Conservation (phyloP, 2,888 invertebrate genomes). For the Galerucella pusilla region DNA sequence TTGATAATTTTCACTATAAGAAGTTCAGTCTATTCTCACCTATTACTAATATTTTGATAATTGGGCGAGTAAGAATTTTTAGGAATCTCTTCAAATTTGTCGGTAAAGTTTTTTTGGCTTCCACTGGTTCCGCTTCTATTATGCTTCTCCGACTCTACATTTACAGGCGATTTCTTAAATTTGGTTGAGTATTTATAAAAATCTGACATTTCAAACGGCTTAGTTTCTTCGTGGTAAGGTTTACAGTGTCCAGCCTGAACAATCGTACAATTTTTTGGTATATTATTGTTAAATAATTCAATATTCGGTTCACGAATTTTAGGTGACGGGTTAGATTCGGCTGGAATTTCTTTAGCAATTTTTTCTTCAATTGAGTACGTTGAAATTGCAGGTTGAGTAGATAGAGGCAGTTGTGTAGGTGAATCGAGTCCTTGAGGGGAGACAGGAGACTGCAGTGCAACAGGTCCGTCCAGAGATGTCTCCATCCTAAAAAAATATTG, state of each 20-base stretch:
- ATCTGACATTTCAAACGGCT: slow-evolving; percentile 98
- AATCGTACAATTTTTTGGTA: slow-evolving; percentile 85
- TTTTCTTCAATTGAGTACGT: slow-evolving; percentile 55
- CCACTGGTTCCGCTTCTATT: neutral
- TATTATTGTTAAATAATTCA: slow-evolving; percentile 70
- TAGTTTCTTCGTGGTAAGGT: slow-evolving; percentile 92
- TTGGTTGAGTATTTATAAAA: slow-evolving; percentile 98
- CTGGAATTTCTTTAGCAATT: slow-evolving; percentile 62
- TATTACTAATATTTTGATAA: slow-evolving; percentile 34
- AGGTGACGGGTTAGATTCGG: slow-evolving; percentile 63
- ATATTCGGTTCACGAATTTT: slow-evolving; percentile 58
- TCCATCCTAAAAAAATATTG: slow-evolving; percentile 57
- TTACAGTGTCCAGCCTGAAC: slow-evolving; percentile 91
- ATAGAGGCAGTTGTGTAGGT: slow-evolving; percentile 34
- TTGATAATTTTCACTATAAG: neutral
- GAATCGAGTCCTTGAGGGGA: slow-evolving; percentile 36
- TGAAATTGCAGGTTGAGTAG: slow-evolving; percentile 41
- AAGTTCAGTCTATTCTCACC: slow-evolving; percentile 36
- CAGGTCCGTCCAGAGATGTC: slow-evolving; percentile 64
- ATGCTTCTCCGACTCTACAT: slow-evolving; percentile 26
- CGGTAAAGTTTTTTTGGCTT: slow-evolving; percentile 48
- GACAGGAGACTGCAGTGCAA: slow-evolving; percentile 51
- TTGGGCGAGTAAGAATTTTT: slow-evolving; percentile 37
- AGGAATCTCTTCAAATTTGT: slow-evolving; percentile 48
- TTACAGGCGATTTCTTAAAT: slow-evolving; percentile 73